Base-by-base conservation (phyloP, 1,140 invertebrate species). In the Planococcus citri region DNA sequence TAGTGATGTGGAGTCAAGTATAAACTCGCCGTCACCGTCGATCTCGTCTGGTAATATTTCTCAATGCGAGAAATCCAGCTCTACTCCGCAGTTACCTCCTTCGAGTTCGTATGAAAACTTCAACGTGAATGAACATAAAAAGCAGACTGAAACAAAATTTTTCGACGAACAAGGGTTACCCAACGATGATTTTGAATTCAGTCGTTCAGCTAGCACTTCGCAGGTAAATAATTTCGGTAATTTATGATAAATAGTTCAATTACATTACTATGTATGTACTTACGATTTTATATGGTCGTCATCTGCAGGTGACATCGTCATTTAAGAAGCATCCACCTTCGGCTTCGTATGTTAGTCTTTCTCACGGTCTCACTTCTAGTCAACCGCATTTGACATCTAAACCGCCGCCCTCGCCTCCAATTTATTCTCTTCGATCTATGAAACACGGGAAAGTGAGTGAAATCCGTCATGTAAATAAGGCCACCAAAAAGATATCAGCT, bases 381-480 rank as follows among this genome's bases (percentile, higher is more conserved):
- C 70, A 74, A 67, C 37, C 74, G 68, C 76, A 76, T 68, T 70
- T 81, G 20, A 73, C 74, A 72, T 71, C 75, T 69, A 80, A 81
- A 74, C 81, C 78, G 70, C 79, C 81, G 9, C 80, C 83, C 70
- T 84, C 82, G 0, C 80, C 78, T 71, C 82, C 79, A 29, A 71
- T 64, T 21, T 61, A 67, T 41, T 69, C 68, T 41, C 10, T 24
- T 6, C 60, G 60, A 17, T 24, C 60, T 64, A 64, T 64, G 3
- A 64, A 24, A 9, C 25, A 64, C 10, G 12, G 2, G 12, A 25
- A 64, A 25, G 60, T 64, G 3, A 51, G 41, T 51, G 6, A 9
- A 51, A 51, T 17, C 17, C 6, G 12, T 33, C 29, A 33, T 33
- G 4, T 33, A 33, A n/a, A n/a, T 37, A 37, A 37, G 33, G 33